A percentile compares a stretch with the other conserved stretches of the same genome.
Evolutionary conservation across 2,888 invertebrate species (phyloP).

Genomic region (Megaustenia siamemsis): DNA sequence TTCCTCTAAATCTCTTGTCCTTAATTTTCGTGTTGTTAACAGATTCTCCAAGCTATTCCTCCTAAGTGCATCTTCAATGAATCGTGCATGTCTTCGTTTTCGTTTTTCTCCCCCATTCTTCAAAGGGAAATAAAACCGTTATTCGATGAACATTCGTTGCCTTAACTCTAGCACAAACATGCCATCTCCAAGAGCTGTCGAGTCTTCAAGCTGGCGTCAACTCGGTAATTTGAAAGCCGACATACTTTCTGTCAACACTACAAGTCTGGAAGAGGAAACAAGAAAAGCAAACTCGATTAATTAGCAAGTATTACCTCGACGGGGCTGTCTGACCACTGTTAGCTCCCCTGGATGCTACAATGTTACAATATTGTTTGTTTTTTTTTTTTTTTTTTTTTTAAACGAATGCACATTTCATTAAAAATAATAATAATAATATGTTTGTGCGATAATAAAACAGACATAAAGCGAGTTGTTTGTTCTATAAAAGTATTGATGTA

Average conservation of each 20-base stretch:
- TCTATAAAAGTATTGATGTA: no score
- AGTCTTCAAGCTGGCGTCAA: conserved; percentile 16
- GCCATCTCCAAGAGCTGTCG: not conserved
- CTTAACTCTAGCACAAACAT: conserved; percentile 14
- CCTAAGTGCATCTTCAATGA: no score
- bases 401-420: not conserved
- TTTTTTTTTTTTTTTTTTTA: no score
- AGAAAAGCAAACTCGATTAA: conserved; percentile 33
- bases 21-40: no score
- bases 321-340: not conserved
- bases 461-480: no score
- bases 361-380: not conserved
- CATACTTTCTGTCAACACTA: conserved; percentile 26
- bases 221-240: conserved; percentile 20
- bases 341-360: not conserved
- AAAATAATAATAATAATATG: not conserved
- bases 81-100: no score
- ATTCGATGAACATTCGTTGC: conserved; percentile 7
- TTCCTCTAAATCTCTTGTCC: no score
- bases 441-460: not conserved
- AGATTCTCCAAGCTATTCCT: no score
- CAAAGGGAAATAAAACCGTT: not conserved
- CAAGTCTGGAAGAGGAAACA: not conserved
- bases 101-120: not conserved
- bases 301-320: conserved; percentile 9